Evolutionary conservation across 2,113 vertebrate genomes (phyloP), one percentile per base, ranked within the genome.

Genomic region (Hylia prasina): DNA sequence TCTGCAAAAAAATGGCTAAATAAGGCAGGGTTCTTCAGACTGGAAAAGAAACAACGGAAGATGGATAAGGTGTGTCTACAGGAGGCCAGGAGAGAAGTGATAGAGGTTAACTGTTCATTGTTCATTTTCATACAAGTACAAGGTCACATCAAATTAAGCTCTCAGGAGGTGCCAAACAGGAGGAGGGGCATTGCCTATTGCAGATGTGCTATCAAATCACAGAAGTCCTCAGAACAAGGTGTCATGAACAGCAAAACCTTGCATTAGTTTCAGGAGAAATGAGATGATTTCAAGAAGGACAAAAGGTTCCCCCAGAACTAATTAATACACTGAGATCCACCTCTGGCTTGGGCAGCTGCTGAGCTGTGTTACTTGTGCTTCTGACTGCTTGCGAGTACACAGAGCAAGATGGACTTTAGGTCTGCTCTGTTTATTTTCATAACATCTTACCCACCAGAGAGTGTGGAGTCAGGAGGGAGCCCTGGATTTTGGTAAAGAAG

Each of bases 61-160:
- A 78, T 83, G 76, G 56, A 31, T 86, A 72, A 60, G 79, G 24
- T 23, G 20, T 7, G 44, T 73, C 87, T 78, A 10, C 51, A 86
- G 89, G 79, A 93, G 68, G 50, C 83, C 47, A 92, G 56, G 45
- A 89, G 60, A 90, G 63, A 86, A 57, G 47, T n/a, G 18, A 40
- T 57, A 45, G 71, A 95, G 79, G 68, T 85, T 76, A 82, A 86
- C 66, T 61, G 63, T 65, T 91, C 63, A 13, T 81, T 92, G 54
- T 54, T 95, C 86, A 79, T 94, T 95, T 90, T 75, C 10, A 18
- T 83, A 78, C 75, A 63, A 92, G 66, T 39, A 86, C 88, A 95
- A 95, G 80, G 89, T 95, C 79, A 70, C 79, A 89, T 70, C 80
- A 89, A 66, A 88, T 58, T 71, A 90, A 91, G 50, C 54, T 77